Percentiles rank a stretch among this genome's conserved stretches.
phyloP scores from a whole-genome alignment of 2,797 vertebrate genomes.

The Menidia menidia region DNA sequence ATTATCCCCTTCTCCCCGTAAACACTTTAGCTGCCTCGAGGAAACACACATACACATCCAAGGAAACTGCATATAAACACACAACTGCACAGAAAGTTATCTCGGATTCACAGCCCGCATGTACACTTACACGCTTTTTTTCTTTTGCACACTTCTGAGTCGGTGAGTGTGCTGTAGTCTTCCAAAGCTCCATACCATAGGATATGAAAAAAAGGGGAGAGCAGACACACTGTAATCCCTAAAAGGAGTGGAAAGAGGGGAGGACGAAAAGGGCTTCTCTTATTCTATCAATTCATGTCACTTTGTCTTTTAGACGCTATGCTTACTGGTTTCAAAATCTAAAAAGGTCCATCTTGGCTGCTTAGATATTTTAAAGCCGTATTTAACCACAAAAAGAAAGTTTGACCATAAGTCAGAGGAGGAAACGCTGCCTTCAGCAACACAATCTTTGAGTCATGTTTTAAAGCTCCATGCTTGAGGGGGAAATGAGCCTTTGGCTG shows the following conservation, averaged over 20 bases:
- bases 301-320: slow-evolving; percentile 4
- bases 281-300: slow-evolving; percentile 19
- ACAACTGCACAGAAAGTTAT: slow-evolving; percentile 12
- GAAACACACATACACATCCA: neutral
- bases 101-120: slow-evolving; percentile 10
- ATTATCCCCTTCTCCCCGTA: slow-evolving; percentile 41
- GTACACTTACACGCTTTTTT: slow-evolving; percentile 9
- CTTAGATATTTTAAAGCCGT: neutral
- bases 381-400: neutral
- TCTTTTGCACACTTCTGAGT: slow-evolving; percentile 14
- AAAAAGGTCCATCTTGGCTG: too few relatives aligned
- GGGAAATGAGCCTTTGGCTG: slow-evolving; percentile 20
- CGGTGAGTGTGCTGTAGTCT: slow-evolving; percentile 16
- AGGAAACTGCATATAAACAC: slow-evolving; percentile 19
- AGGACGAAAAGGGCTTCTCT: slow-evolving; percentile 7
- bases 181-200: slow-evolving; percentile 36
- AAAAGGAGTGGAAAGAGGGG: slow-evolving; percentile 61
- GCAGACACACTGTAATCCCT: slow-evolving; percentile 40
- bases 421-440: slow-evolving; percentile 38
- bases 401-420: slow-evolving; percentile 22
- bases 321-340: slow-evolving; percentile 2
- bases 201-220: slow-evolving; percentile 36
- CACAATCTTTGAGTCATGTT: slow-evolving; percentile 41
- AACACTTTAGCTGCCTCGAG: slow-evolving; percentile 46
- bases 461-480: slow-evolving; percentile 12